Evolutionary conservation across 2,888 invertebrate species (phyloP), one percentile per base, ranked within the genome.

Genomic region (Altica lythri): DNA sequence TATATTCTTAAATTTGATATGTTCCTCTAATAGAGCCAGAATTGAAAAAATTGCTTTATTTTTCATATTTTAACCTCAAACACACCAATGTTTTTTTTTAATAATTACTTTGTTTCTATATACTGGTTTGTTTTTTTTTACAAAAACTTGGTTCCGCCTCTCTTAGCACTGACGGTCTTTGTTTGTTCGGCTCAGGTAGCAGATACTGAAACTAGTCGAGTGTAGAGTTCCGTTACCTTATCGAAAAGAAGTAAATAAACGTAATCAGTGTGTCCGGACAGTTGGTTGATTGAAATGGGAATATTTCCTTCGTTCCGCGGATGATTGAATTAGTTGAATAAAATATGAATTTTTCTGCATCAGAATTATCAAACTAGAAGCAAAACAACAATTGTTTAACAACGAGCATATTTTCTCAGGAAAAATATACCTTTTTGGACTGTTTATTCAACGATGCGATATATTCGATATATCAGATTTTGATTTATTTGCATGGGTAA

Each of bases 181-280:
- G 22, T 19, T 38, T 38, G 38, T 22, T 38, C 18, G 9, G 18
- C 38, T 38, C n/a, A n/a, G n/a, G n/a, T n/a, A 38, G 19, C 38
- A 19, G 38, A 38, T 18, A 12, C 22, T 18, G 19, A 44, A 34
- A 32, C 44, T 44, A 44, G 32, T 32, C 32, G 22, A 45, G 44
- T 45, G 32, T 22, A 32, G 18, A 12, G 34, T 19, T 45, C 44
- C 32, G 44, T 45, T 45, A 34, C 4, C 1, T 19, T 32, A 32
- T 44, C 9, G 8, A 44, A 10, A 45, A 47, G 29, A 47, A 47
- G 38, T 38, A 47, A 47, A 47, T 38, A 38, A 38, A 38, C 12
- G 10, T 29, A 47, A 37, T 47, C 32, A 29, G 37, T 29, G 37
- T 47, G 47, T 47, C 38, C 38, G 38, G 38, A 2, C 19, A 27